A percentile compares a stretch with the other conserved stretches of the same genome.
Conservation (phyloP, 2,797 vertebrate genomes). For the Anableps anableps region DNA sequence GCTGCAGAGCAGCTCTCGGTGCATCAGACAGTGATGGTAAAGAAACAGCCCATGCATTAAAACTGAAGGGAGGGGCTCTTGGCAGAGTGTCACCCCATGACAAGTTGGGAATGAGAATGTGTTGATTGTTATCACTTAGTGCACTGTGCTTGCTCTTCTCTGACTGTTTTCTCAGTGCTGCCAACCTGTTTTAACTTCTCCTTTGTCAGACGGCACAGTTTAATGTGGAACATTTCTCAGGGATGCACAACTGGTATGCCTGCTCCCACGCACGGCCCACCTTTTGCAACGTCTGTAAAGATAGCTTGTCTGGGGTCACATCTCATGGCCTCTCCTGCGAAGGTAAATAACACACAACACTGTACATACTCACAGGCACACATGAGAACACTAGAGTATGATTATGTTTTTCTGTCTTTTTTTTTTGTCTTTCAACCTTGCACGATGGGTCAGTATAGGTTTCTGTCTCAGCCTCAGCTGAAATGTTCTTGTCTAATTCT, state of each 20-base stretch:
- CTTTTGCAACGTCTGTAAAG: conserved; percentile 98
- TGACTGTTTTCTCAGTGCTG: conserved; percentile 75
- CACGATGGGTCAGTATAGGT: not conserved
- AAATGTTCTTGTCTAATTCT: no score
- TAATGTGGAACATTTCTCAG: conserved; percentile 99
- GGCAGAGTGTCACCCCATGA: not conserved
- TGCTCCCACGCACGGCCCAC: conserved; percentile 98
- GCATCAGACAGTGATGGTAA: not conserved
- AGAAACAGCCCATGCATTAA: not conserved
- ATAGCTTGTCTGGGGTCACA: conserved; percentile 97
- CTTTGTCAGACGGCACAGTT: conserved; percentile 97
- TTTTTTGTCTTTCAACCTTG: not conserved
- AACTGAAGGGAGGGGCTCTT: not conserved
- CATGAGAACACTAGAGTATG: not conserved
- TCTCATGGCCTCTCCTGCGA: conserved; percentile 98
- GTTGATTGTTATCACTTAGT: conserved; percentile 2
- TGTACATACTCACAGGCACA: not conserved
- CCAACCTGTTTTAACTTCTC: conserved; percentile 86
- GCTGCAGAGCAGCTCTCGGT: not conserved
- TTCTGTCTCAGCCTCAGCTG: not conserved
- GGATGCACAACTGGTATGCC: conserved; percentile 99
- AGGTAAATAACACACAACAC: conserved; percentile 81
- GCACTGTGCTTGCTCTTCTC: conserved; percentile 43
- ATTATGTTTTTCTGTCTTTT: not conserved
- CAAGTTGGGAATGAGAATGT: conserved; percentile 3